These are phyloP conservation scores for Nipponia nippon DNA, from an alignment of 2,113 vertebrate species.

Conservation along the genomic window DNA sequence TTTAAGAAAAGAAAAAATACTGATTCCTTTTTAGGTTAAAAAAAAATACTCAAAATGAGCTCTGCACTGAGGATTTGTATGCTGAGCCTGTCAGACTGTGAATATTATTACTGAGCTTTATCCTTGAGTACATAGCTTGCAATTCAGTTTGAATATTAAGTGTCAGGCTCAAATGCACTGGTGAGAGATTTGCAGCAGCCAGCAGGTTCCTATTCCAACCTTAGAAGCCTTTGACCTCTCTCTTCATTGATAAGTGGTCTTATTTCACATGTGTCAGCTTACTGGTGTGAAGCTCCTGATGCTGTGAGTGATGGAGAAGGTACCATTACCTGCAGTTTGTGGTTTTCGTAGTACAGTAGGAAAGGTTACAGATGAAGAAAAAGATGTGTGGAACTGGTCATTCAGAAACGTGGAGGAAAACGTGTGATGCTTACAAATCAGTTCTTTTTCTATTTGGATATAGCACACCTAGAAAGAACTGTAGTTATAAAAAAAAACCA, in stretches of 20 bases:
- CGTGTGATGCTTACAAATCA: neutral
- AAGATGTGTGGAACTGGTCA: neutral
- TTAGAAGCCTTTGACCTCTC: constrained; percentile 12
- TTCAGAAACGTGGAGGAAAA: neutral
- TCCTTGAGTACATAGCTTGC: constrained; percentile 63
- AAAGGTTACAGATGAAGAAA: neutral
- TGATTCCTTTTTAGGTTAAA: neutral
- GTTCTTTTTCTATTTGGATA: neutral
- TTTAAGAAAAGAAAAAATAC: neutral
- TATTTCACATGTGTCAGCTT: constrained; percentile 28
- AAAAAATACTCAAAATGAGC: neutral
- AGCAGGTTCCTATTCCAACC: constrained; percentile 14
- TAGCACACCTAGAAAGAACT: neutral
- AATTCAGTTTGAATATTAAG: constrained; percentile 71
- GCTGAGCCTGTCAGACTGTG: constrained; percentile 37
- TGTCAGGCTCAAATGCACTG: constrained; percentile 54
- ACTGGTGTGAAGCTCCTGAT: neutral
- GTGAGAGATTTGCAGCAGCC: constrained; percentile 45
- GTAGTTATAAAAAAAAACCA: neutral
- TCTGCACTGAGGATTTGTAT: constrained; percentile 43
- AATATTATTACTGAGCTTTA: constrained; percentile 62
- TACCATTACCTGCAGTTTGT: neutral
- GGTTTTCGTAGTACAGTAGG: neutral
- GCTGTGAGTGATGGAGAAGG: neutral
- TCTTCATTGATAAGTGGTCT: constrained; percentile 36